Evolutionary conservation across 2,888 invertebrate genomes (phyloP), one percentile per base, ranked within the genome.

Genomic region (Thelaira solivaga): DNA sequence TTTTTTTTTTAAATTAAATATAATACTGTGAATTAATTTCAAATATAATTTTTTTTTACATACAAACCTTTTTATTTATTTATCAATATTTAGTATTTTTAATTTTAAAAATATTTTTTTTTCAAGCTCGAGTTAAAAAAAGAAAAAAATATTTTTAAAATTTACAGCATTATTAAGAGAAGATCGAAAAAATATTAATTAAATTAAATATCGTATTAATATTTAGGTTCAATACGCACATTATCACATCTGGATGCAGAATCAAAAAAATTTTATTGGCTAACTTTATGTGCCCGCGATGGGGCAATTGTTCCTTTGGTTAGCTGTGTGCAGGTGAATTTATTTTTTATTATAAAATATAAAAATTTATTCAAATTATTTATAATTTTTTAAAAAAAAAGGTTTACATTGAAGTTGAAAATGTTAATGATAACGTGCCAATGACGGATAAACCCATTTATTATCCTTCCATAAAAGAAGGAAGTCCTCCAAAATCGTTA

Each of bases 381-480:
- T 53, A 18, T n/a, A 20, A 20, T 34, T 34, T 34, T 31, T 22
- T 1, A 18, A 59, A 18, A 20, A 20, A 87, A 10, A 88, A 94
- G 93, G 93, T 96, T 49, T 96, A 93, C 87, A 91, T 96, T 57
- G 93, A 94, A 86, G 94, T 99, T 81, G 90, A 93, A 82, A 97
- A 99, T 90, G 95, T 94, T 86, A 99, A 99, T 90, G 99, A 99
- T 91, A 96, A 98, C 91, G 93, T 94, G 45, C 99, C 99, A 64
- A 91, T 97, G 89, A 96, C 97, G 79, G 92, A 92, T 83, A 92
- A 93, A 83, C 96, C 98, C 11, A 93, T 95, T 75, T 98, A 98
- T 90, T 92, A 93, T 87, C 94, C 95, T 2, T 91, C 91, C 29
- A 92, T 98, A 77, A 88, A 91, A 31, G 97, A 97, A 91, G 95